Evolutionary conservation across 2,888 invertebrate genomes (phyloP).

Genomic region (Ernsta delagoae): DNA sequence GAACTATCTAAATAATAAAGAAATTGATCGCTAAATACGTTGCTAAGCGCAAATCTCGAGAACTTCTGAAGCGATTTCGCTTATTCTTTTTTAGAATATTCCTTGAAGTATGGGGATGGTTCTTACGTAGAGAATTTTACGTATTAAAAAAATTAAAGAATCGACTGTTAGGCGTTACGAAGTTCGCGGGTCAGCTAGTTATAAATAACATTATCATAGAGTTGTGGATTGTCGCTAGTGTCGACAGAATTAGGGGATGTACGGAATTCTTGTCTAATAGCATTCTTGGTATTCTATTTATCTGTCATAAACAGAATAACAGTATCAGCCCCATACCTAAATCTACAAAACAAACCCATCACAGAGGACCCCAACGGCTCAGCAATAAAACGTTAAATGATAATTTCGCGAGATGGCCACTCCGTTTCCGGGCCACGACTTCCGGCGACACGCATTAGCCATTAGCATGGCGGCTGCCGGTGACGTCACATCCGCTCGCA

Average conservation of each 20-base stretch:
- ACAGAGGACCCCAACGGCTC: constrained; percentile 47
- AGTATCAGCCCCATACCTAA: neutral
- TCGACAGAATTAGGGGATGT: neutral
- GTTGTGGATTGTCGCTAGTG: neutral
- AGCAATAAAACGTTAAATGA: constrained; percentile 80
- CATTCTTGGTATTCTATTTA: neutral
- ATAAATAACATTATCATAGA: no score
- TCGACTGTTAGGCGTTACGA: no score
- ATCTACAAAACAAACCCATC: constrained; percentile 33
- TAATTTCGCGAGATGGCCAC: constrained; percentile 75
- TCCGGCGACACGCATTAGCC: constrained; percentile 82
- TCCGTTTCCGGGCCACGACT: constrained; percentile 69
- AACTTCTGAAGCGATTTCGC: no score
- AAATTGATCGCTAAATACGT: no score
- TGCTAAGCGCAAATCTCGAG: no score
- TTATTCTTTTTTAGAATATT: no score
- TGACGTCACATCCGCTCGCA: constrained; percentile 70
- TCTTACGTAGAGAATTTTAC: no score
- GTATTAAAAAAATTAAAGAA: no score
- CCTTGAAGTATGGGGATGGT: no score
- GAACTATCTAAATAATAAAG: no score
- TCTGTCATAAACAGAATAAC: neutral
- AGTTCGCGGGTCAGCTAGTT: no score
- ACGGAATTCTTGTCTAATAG: neutral
- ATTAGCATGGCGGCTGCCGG: constrained; percentile 74